These are phyloP conservation scores for Drosophila paulistorum DNA, from an alignment of 1,140 invertebrate genomes.

Conservation along the genomic window DNA sequence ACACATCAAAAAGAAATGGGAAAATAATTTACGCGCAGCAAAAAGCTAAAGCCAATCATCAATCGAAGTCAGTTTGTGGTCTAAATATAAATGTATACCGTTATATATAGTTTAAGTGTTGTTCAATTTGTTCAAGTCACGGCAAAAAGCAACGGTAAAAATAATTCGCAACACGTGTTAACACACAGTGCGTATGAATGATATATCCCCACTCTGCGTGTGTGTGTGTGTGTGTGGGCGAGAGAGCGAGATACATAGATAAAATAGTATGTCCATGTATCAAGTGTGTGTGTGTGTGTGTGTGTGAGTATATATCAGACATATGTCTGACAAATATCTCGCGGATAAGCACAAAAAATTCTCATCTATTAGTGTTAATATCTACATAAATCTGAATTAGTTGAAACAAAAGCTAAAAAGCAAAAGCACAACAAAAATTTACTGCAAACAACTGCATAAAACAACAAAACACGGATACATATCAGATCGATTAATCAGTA, in stretches of 20 bases:
- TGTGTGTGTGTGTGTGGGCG: conserved; percentile 6
- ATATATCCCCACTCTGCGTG: conserved; percentile 32
- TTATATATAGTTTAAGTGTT: conserved; percentile 32
- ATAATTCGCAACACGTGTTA: conserved; percentile 73
- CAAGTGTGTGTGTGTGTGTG: conserved; percentile 28
- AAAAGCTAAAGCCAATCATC: conserved; percentile 36
- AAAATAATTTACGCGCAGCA: conserved; percentile 16
- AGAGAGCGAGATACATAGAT: conserved; percentile 1
- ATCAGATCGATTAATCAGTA: conserved; percentile 50
- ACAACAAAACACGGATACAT: conserved; percentile 45
- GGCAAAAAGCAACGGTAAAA: conserved; percentile 44
- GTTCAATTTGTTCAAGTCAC: conserved; percentile 64
- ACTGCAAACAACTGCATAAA: conserved; percentile 25
- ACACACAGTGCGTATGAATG: conserved; percentile 68
- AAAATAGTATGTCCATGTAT: background rate
- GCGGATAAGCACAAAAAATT: conserved; percentile 10
- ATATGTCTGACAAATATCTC: conserved; percentile 39
- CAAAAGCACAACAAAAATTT: conserved; percentile 39
- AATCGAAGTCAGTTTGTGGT: conserved; percentile 20
- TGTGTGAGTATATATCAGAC: conserved; percentile 26
- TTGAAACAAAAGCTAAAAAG: conserved; percentile 15
- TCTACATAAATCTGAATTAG: conserved; percentile 27
- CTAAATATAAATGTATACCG: conserved; percentile 28
- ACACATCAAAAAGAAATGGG: conserved; percentile 5
- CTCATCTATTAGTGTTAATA: conserved; percentile 4